Base-by-base conservation (phyloP, 2,113 vertebrate species). In the Shinisaurus crocodilurus region DNA sequence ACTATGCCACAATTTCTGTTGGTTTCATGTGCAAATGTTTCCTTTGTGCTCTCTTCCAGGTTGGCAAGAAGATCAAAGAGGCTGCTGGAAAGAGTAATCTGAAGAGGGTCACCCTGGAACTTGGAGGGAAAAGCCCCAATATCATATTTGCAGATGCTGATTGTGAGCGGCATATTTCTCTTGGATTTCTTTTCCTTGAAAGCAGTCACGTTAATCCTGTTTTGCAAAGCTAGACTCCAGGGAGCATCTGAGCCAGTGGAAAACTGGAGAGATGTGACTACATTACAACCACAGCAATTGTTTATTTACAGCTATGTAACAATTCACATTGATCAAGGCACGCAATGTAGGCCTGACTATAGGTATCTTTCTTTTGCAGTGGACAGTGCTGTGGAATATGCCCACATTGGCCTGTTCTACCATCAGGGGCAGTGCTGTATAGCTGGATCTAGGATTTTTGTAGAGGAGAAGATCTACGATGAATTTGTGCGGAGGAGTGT, bases 61-160 rank as follows among this genome's bases (percentile, higher is more conserved):
- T 98, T 94, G 98, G 98, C 88, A 97, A 99, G 91, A 80, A 98
- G 20, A 98, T 99, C 94, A 98, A 98, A 96, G 97, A 97, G 96
- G 98, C 98, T 90, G 98, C 98, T 5, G 98, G 98, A 23, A 98
- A 98, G 84, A 98, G 97, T 91, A 99, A 98, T 88, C 97, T 99
- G 93, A 99, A 99, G 95, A 97, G 98, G 90, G 98, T 98, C 90
- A 98, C 98, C 7, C 87, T 99, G 91, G 98, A 99, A 95, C 98
- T 99, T 0, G 98, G 98, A 5, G 98, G 98, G 10, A 99, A 99
- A 97, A 99, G 98, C 92, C 98, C 98, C 65, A 98, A 97, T 89
- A 98, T 99, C 45, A 97, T 99, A 95, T 99, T 99, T 95, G 98
- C 98, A 0, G 98, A 99, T 54, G 98, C 98, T 8, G 98, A 99